Base-by-base conservation (phyloP, 2,888 invertebrate genomes). In the Philonicus albiceps region DNA sequence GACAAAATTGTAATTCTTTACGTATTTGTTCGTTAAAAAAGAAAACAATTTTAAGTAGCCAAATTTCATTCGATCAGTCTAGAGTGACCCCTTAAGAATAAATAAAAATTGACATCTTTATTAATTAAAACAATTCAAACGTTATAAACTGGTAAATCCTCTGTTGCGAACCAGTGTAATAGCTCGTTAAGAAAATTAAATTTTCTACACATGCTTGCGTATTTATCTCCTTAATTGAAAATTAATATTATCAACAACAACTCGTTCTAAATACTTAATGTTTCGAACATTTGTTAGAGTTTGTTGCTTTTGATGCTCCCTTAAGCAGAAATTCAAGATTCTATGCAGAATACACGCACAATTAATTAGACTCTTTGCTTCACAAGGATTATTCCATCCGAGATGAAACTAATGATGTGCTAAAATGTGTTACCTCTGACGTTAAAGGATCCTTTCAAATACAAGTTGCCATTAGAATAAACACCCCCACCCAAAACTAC, bases 221-320 rank as follows among this genome's bases (percentile, higher is more conserved):
- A 85, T 83, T 87, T 76, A 27, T 85, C 74, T 84, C 78, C n/a
- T 85, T 86, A 80, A 87, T 84, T 84, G 85, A 55, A 86, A 86
- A 86, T 84, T 86, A 78, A 84, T 85, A 84, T 87, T 87, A 87
- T 86, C 86, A 74, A 76, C 86, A 87, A 84, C 76, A 76, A 55
- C 73, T 22, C 76, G 86, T 49, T 83, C 72, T 84, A 84, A 86
- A 87, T 84, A 84, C 86, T 87, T 84, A 86, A 87, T 86, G 86
- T 78, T 78, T 78, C 64, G 81, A 83, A 64, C 49, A 64, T 34
- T 83, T 64, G 55, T 31, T 13, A 8, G 27, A 34, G 19, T 64
- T 31, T 49, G 64, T 83, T 34, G 64, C 55, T 83, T 34, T 37
- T 83, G 81, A 5, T 83, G n/a, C 27, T 78, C 49, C 27, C 27